phyloP scores from a whole-genome alignment of 2,113 vertebrate species.

The Alexandromys fortis region DNA sequence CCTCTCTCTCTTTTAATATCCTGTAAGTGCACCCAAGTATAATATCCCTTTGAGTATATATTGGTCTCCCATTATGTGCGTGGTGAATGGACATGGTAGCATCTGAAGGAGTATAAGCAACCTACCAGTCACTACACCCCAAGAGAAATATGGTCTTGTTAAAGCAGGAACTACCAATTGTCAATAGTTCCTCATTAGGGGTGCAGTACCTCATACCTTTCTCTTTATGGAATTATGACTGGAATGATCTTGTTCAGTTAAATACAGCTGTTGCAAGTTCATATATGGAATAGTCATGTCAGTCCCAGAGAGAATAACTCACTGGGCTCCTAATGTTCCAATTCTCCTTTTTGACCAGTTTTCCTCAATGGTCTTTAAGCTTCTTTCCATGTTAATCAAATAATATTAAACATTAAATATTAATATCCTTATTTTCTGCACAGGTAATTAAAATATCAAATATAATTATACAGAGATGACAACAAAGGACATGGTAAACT shows the following conservation, averaged over 20 bases:
- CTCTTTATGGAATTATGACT: neutral
- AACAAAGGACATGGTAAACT: neutral
- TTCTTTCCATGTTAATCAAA: neutral
- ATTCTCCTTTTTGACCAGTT: neutral
- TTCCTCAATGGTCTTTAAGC: neutral
- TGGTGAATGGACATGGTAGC: rapidly evolving
- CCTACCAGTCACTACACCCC: neutral
- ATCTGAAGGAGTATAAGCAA: neutral
- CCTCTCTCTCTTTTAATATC: neutral
- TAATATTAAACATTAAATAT: too few relatives aligned
- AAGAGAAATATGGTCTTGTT: neutral
- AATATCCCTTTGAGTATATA: neutral
- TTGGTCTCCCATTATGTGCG: neutral
- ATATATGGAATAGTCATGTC: neutral
- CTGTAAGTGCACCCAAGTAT: neutral
- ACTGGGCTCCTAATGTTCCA: neutral
- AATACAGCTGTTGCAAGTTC: too few relatives aligned
- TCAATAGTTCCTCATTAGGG: neutral
- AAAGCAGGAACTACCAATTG: neutral
- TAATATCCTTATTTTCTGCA: too few relatives aligned
- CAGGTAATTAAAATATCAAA: too few relatives aligned
- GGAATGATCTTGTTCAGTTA: neutral
- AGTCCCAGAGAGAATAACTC: neutral
- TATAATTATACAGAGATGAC: too few relatives aligned
- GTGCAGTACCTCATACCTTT: neutral